Percentiles rank a stretch among this genome's conserved stretches.
phyloP scores from a whole-genome alignment of 2,797 vertebrate species.

The Acanthiza pusilla region DNA sequence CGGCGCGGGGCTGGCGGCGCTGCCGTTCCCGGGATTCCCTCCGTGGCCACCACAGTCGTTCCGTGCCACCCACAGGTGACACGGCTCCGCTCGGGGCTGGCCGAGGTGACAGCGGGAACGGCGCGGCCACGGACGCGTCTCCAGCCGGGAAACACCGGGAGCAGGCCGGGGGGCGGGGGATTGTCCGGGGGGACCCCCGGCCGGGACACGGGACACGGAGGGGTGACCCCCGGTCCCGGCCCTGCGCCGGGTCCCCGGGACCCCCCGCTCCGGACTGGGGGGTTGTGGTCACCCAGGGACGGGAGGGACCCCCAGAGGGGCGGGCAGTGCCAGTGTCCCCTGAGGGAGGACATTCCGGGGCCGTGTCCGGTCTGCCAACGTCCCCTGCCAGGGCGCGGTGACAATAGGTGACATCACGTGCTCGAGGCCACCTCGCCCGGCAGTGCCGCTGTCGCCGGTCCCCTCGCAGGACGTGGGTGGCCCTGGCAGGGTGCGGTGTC shows the following conservation, averaged over 20 bases:
- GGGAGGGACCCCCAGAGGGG: neutral
- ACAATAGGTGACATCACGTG: neutral
- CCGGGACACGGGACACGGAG: neutral
- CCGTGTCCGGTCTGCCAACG: neutral
- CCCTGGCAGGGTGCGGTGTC: neutral
- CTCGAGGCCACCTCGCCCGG: neutral
- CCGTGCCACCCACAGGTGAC: neutral
- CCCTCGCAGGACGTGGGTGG: neutral
- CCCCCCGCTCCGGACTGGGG: neutral
- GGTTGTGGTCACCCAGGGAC: neutral
- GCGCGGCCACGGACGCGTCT: neutral
- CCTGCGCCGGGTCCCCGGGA: too few relatives aligned
- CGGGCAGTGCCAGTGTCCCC: accelerated
- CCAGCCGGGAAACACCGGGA: neutral
- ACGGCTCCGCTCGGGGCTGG: neutral
- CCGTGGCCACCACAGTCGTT: neutral
- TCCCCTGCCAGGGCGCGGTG: neutral
- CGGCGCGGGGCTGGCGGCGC: too few relatives aligned
- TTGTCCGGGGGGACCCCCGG: neutral
- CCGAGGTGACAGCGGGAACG: neutral
- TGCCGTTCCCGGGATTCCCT: neutral
- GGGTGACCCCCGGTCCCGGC: too few relatives aligned
- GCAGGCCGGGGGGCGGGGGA: neutral
- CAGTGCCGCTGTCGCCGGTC: neutral
- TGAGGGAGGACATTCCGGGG: accelerated